These are phyloP conservation scores for Agriotes lineatus DNA, from an alignment of 2,888 invertebrate genomes.

Conservation along the genomic window DNA sequence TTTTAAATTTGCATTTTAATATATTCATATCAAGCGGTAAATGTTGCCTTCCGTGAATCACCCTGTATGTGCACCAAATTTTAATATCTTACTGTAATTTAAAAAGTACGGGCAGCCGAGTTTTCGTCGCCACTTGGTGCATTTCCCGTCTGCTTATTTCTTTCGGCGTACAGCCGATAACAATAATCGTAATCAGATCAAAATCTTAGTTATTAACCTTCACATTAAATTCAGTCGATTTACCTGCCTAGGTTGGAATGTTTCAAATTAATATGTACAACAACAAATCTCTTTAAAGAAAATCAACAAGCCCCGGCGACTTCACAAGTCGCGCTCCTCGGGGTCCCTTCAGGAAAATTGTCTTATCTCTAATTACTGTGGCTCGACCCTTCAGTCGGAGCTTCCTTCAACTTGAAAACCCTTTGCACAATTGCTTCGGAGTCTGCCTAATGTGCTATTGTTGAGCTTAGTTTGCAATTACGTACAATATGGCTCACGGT, in stretches of 20 bases:
- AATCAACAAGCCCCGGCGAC: background rate
- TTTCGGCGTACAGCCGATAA: background rate
- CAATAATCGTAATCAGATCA: slow-evolving; percentile 29
- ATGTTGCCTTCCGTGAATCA: no score
- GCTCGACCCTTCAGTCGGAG: background rate
- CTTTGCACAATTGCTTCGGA: no score
- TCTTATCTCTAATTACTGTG: slow-evolving; percentile 13
- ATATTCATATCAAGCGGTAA: no score
- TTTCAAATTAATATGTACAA: slow-evolving; percentile 16
- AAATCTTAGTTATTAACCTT: slow-evolving; percentile 1
- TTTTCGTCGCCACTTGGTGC: background rate
- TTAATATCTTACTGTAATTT: no score
- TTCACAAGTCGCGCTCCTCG: background rate
- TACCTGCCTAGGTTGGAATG: slow-evolving; percentile 35
- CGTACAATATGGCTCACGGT: no score
- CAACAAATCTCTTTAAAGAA: slow-evolving; percentile 6
- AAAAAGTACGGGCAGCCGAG: no score
- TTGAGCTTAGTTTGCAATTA: no score
- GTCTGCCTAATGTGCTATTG: no score
- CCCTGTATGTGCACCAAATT: no score
- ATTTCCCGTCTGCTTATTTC: background rate
- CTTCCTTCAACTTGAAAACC: no score
- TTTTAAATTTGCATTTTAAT: no score
- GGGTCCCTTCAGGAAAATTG: slow-evolving; percentile 12
- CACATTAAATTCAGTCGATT: slow-evolving; percentile 37